Percentiles rank a stretch among this genome's conserved stretches.
phyloP scores from a whole-genome alignment of 2,797 vertebrate species.

The Gobio occitaniae region DNA sequence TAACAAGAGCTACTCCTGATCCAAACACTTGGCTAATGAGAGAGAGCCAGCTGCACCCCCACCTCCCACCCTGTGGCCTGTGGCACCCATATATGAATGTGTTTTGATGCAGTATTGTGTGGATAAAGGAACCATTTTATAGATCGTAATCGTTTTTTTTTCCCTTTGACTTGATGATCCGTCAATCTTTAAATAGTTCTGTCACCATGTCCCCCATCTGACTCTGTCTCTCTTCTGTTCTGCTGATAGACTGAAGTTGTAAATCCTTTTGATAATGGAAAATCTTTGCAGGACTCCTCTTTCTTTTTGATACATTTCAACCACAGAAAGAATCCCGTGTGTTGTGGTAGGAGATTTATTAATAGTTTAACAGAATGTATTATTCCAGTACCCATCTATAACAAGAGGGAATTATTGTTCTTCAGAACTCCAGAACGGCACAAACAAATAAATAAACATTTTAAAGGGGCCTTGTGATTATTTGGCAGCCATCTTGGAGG shows the following conservation, averaged over 20 bases:
- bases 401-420: slow-evolving; percentile 71
- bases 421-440: slow-evolving; percentile 61
- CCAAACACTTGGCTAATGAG: slow-evolving; percentile 76
- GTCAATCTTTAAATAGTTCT: slow-evolving; percentile 67
- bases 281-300: slow-evolving; percentile 22
- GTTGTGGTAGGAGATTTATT: slow-evolving; percentile 30
- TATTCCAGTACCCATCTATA: slow-evolving; percentile 64
- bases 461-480: neutral
- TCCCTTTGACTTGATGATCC: slow-evolving; percentile 62
- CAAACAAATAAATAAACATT: slow-evolving; percentile 76
- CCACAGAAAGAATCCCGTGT: neutral
- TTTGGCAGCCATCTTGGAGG: slow-evolving; percentile 33
- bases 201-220: slow-evolving; percentile 64
- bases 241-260: slow-evolving; percentile 12
- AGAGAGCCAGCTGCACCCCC: slow-evolving; percentile 42
- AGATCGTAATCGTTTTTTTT: slow-evolving; percentile 63
- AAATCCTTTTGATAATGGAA: slow-evolving; percentile 28
- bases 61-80: slow-evolving; percentile 19
- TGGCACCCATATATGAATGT: slow-evolving; percentile 29
- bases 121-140: slow-evolving; percentile 60
- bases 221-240: slow-evolving; percentile 20
- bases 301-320: slow-evolving; percentile 22
- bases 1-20: slow-evolving; percentile 82
- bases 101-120: slow-evolving; percentile 45
- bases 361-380: slow-evolving; percentile 61